Evolutionary conservation across 2,888 invertebrate species (phyloP).

Genomic region (Malachius bipustulatus): DNA sequence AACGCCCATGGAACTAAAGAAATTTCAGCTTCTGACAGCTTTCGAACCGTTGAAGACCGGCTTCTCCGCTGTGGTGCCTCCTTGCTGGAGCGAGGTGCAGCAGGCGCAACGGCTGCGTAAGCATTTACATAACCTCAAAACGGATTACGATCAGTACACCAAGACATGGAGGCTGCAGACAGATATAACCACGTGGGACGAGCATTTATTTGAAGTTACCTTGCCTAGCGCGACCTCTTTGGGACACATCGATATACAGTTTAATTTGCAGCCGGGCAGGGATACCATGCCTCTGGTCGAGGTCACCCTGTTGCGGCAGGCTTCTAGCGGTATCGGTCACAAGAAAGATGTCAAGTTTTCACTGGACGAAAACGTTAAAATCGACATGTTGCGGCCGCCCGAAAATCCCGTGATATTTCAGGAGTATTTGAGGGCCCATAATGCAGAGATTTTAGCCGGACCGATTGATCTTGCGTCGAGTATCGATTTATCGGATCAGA

Average conservation of each 20-base stretch:
- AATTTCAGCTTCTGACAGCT: slow-evolving; percentile 61
- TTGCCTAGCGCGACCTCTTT: slow-evolving; percentile 65
- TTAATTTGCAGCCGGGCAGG: slow-evolving; percentile 69
- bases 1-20: slow-evolving; percentile 35
- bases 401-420: slow-evolving; percentile 69
- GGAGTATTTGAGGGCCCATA: slow-evolving; percentile 75
- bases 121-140: slow-evolving; percentile 69
- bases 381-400: slow-evolving; percentile 33
- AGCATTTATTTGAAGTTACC: slow-evolving; percentile 82
- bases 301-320: slow-evolving; percentile 52
- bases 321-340: slow-evolving; percentile 53
- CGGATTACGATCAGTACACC: slow-evolving; percentile 57
- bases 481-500: slow-evolving; percentile 73
- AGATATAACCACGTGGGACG: slow-evolving; percentile 83
- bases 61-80: slow-evolving; percentile 80
- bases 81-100: slow-evolving; percentile 88
- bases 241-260: slow-evolving; percentile 85
- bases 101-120: slow-evolving; percentile 82
- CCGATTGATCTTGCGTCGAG: slow-evolving; percentile 72
- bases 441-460: slow-evolving; percentile 83
- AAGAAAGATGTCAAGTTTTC: slow-evolving; percentile 36
- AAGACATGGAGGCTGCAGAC: slow-evolving; percentile 82
- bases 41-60: slow-evolving; percentile 58
- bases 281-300: slow-evolving; percentile 63
- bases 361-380: slow-evolving; percentile 42